Evolutionary conservation across 2,797 vertebrate genomes (phyloP), one percentile per base, ranked within the genome.

Genomic region (Psittacula derbiana): DNA sequence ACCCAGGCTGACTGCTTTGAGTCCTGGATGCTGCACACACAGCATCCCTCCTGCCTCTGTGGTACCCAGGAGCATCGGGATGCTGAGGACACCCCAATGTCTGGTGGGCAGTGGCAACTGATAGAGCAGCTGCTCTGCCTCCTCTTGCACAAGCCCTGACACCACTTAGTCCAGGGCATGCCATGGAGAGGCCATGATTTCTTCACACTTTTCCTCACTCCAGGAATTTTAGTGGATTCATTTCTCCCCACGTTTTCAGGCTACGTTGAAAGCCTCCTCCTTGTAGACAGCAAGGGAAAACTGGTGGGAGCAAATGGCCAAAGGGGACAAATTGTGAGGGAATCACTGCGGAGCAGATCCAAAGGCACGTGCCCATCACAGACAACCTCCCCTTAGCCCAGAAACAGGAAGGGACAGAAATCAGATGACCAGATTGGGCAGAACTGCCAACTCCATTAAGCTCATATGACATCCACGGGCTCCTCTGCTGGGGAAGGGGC

Each of bases 401-500:
- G 49, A 94, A 95, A 94, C 4, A 13, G 94, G 94, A 93, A 96
- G 93, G 66, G 80, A 94, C 11, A 62, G 38, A 86, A 91, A 88
- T 96, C 95, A 96, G 94, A 93, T 94, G 91, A 94, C 16, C 4
- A 2, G 58, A 53, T 50, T 3, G 25, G 40, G 66, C 46, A 61
- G 87, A 33, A 62, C 92, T 31, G 40, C 86, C 43, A 2, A 61
- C 72, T 61, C 70, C 3, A 1, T 33, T 33, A 52, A 61, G 36
- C 80, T 96, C 95, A 94, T 88, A 90, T 96, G 95, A 97, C 88
- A 90, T 60, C 55, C 92, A 88, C 6, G 19, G 79, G 69, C 44
- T 80, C 40, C 61, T 80, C 74, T 1, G 12, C 18, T 10, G 16
- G n/a, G 52, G 27, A 69, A 83, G 23, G 33, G 44, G 16, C 57